Conservation (phyloP, 2,888 invertebrate species). For the Acanthosoma haemorrhoidale region DNA sequence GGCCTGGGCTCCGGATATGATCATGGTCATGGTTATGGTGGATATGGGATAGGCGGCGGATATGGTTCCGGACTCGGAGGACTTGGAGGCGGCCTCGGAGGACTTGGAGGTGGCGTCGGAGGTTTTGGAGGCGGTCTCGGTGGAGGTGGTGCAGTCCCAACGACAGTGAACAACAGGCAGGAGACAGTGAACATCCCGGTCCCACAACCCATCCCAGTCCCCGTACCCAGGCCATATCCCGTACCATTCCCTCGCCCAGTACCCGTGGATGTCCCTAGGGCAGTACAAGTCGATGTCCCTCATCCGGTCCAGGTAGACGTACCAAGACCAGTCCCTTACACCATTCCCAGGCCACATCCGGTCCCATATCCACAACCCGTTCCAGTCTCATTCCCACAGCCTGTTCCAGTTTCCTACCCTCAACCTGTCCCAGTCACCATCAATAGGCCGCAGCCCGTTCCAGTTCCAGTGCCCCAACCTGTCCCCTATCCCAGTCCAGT, state of each 20-base stretch:
- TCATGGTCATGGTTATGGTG: not conserved
- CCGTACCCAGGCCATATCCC: not conserved
- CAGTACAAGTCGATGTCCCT: not conserved
- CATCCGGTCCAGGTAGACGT: not conserved
- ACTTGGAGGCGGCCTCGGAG: not conserved
- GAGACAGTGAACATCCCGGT: not conserved
- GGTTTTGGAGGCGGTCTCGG: not conserved
- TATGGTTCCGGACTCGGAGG: not conserved
- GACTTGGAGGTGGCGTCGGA: not conserved
- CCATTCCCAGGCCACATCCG: not conserved
- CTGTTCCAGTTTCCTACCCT: not conserved
- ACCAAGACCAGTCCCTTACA: not conserved
- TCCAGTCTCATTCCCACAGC: not conserved
- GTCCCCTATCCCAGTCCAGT: not conserved
- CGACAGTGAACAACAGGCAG: not conserved
- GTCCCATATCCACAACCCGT: not conserved
- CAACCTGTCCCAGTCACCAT: constrained; percentile 7
- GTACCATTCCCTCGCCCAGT: not conserved
- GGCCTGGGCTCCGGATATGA: not conserved
- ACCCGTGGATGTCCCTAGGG: not conserved
- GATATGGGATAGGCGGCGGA: not conserved
- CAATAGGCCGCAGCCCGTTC: constrained; percentile 9
- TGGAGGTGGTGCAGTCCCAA: not conserved
- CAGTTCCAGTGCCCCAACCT: constrained; percentile 15
- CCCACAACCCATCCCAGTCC: not conserved